A percentile compares a stretch with the other conserved stretches of the same genome.
phyloP scores from a whole-genome alignment of 1,140 invertebrate species.

The Heliconius congener region DNA sequence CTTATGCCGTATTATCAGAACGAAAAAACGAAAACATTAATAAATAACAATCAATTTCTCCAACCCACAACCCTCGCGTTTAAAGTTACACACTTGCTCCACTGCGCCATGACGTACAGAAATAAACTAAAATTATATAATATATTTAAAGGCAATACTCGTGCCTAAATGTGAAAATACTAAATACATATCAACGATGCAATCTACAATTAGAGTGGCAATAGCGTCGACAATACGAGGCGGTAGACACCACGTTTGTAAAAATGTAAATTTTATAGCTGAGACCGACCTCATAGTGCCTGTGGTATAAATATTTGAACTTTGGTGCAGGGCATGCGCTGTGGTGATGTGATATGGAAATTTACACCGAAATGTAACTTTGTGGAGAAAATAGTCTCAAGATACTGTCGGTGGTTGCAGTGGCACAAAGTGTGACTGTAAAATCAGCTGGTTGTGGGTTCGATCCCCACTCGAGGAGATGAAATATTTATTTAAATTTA shows the following conservation, averaged over 20 bases:
- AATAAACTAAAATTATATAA: not conserved
- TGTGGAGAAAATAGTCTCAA: too few species aligned
- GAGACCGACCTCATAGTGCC: conserved; percentile 62
- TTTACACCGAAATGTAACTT: conserved; percentile 43
- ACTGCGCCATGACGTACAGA: too few species aligned
- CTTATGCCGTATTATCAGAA: too few species aligned
- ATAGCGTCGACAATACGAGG: conserved; percentile 36
- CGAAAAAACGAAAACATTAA: too few species aligned
- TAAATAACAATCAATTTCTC: too few species aligned
- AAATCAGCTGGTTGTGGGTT: too few species aligned
- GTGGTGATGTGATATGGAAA: not conserved
- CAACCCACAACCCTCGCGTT: too few species aligned
- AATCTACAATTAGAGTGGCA: conserved; percentile 37
- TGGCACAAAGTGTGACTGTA: too few species aligned
- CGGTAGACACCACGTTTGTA: conserved; percentile 51
- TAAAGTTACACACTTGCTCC: too few species aligned
- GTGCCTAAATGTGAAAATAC: not conserved
- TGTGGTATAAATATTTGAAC: conserved; percentile 65
- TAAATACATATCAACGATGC: conserved; percentile 16
- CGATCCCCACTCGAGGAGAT: too few species aligned
- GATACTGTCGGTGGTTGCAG: too few species aligned
- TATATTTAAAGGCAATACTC: not conserved
- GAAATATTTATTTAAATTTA: too few species aligned
- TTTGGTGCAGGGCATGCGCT: conserved; percentile 56
- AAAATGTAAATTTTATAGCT: conserved; percentile 77